Percentiles rank a stretch among this genome's conserved stretches.
Evolutionary conservation across 2,113 vertebrate species (phyloP).

Genomic region (Melozone crissalis): DNA sequence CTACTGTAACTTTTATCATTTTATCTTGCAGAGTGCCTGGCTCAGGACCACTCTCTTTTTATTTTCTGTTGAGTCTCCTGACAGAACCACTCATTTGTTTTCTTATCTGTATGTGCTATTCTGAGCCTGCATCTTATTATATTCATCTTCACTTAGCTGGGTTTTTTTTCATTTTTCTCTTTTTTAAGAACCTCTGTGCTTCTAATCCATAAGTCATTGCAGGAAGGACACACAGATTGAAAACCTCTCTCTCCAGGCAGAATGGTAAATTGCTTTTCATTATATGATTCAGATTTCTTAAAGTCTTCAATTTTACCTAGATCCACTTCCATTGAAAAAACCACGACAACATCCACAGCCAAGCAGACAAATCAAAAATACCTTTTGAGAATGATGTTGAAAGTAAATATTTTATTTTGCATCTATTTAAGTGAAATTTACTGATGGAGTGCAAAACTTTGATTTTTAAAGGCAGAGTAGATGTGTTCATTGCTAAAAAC

Average conservation of each 20-base stretch:
- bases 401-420: background rate
- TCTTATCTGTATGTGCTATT: background rate
- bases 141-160: background rate
- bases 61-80: background rate
- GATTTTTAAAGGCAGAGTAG: background rate
- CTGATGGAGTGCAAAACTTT: background rate
- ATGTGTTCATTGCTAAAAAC: background rate
- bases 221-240: constrained; percentile 10
- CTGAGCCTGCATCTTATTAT: background rate
- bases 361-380: background rate
- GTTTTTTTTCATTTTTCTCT: background rate
- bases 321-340: background rate
- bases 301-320: background rate
- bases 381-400: background rate
- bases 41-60: background rate
- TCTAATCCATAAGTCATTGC: constrained; percentile 19
- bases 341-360: background rate
- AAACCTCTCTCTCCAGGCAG: constrained; percentile 13
- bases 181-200: background rate
- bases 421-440: background rate
- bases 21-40: background rate
- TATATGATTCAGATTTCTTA: constrained; percentile 4
- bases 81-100: background rate
- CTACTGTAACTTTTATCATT: background rate
- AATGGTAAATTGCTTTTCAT: constrained; percentile 20